Percentiles rank a stretch among this genome's conserved stretches.
Conservation (phyloP, 2,888 invertebrate species). For the Enchytraeus crypticus region DNA sequence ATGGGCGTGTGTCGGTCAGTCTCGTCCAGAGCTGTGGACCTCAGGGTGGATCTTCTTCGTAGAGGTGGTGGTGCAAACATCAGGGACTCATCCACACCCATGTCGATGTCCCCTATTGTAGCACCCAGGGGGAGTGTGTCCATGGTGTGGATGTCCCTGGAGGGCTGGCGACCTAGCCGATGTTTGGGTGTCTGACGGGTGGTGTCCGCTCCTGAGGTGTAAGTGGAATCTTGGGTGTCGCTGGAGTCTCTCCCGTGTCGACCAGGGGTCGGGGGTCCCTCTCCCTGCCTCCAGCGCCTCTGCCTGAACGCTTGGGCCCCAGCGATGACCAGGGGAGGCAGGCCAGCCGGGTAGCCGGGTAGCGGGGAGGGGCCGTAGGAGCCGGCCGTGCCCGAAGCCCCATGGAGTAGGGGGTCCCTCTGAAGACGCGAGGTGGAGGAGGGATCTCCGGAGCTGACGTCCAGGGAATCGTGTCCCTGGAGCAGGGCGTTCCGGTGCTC, state of each 20-base stretch:
- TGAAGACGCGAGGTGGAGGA: slow-evolving; percentile 6
- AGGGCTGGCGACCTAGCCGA: background rate
- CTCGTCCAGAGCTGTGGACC: background rate
- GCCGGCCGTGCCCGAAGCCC: background rate
- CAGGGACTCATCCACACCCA: background rate
- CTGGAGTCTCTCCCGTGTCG: slow-evolving; percentile 11
- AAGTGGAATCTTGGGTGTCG: slow-evolving; percentile 22
- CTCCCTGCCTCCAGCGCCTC: slow-evolving; percentile 19
- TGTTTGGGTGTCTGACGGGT: background rate
- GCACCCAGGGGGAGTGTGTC: slow-evolving; percentile 10
- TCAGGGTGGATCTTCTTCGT: background rate
- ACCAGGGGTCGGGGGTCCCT: slow-evolving; percentile 4
- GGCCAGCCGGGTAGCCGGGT: background rate
- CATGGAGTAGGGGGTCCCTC: slow-evolving; percentile 5
- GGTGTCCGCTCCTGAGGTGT: slow-evolving; percentile 3
- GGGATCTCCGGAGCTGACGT: background rate
- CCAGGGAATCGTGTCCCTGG: slow-evolving; percentile 18
- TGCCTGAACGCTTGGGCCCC: slow-evolving; percentile 17
- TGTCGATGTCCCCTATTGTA: slow-evolving; percentile 3
- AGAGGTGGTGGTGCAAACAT: background rate
- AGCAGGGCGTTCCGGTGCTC: slow-evolving; percentile 26
- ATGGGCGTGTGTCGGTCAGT: background rate
- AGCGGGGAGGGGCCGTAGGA: background rate
- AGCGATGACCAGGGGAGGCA: background rate
- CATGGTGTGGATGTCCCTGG: background rate